These are phyloP conservation scores for Notiomystis cincta DNA, from an alignment of 2,113 vertebrate species.

Conservation along the genomic window DNA sequence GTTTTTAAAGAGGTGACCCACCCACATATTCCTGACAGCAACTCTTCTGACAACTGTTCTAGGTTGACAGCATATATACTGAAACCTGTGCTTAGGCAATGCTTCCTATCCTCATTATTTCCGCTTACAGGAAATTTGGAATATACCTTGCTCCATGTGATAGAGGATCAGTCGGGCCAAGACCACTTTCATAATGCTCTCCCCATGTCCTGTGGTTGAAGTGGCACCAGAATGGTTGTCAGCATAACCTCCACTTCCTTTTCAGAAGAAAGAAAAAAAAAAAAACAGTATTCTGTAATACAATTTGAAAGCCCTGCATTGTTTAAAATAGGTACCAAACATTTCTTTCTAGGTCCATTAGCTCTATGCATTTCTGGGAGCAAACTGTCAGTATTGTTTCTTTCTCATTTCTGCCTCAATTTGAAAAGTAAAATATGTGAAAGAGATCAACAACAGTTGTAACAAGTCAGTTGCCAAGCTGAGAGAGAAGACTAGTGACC, in stretches of 20 bases:
- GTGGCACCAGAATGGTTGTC: conserved; percentile 86
- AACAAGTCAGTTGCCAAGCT: not conserved
- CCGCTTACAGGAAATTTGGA: not conserved
- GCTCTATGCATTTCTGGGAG: not conserved
- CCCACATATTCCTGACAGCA: not conserved
- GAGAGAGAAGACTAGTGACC: not conserved
- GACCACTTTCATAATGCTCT: conserved; percentile 92
- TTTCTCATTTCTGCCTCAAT: not conserved
- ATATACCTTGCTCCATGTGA: conserved; percentile 89
- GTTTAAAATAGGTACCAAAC: not conserved
- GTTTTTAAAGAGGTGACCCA: not conserved
- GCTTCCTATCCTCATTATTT: not conserved
- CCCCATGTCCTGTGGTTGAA: conserved; percentile 91
- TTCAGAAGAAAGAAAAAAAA: not conserved
- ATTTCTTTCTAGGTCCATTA: not conserved
- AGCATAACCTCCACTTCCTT: conserved; percentile 92
- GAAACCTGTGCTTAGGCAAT: not conserved
- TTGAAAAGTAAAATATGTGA: not conserved
- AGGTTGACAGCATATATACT: not conserved
- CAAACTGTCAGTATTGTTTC: not conserved
- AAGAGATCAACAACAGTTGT: not conserved
- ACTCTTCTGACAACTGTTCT: not conserved
- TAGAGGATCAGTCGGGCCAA: conserved; percentile 87
- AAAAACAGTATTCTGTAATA: not conserved
- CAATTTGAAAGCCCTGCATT: not conserved